Evolutionary conservation across 2,888 invertebrate genomes (phyloP), one percentile per base, ranked within the genome.

Genomic region (Caenorhabditis panamensis): DNA sequence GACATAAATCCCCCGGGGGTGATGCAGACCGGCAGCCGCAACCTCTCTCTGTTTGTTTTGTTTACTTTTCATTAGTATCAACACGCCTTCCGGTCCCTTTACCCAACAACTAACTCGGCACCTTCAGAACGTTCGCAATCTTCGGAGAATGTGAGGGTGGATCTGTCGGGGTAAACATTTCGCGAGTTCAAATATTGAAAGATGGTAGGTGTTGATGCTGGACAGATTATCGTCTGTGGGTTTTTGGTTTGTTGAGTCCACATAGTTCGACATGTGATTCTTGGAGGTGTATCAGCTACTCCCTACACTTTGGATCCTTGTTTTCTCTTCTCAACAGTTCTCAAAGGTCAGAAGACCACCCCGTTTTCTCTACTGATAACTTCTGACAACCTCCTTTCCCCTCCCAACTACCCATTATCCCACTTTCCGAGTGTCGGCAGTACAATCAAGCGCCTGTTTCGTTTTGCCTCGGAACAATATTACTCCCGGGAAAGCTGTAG

Each of bases 61-160:
- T 73, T 73, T 73, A 73, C 73, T 73, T 73, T 73, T 73, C 73
- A 73, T 73, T 73, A 53, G 53, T 64, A 53, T 64, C 47, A 36
- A 53, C 41, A 24, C 24, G n/a, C 20, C n/a, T 47, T 41, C 28
- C 37, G 22, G 58, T 58, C 13, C 6, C 36, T 11, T 36, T 11
- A 36, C n/a, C n/a, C n/a, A n/a, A n/a, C 41, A 41, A 41, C 41
- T 41, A 5, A 36, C 41, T 31, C 58, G 58, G 58, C 22, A 22
- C 58, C 53, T 53, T 53, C 22, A 26, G n/a, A 69, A 61, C 51
- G 69, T 62, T 71, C 71, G 54, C 22, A 71, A 71, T 71, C 71
- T 62, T 62, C 36, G 9, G 49, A 59, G 68, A 68, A 68, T 68
- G 59, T 49, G 68, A 9, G 28, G 26, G 47, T 58, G 36, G 41